Conservation (phyloP, 92 coral and sea anemone genomes). For the Phymanthus crucifer region DNA sequence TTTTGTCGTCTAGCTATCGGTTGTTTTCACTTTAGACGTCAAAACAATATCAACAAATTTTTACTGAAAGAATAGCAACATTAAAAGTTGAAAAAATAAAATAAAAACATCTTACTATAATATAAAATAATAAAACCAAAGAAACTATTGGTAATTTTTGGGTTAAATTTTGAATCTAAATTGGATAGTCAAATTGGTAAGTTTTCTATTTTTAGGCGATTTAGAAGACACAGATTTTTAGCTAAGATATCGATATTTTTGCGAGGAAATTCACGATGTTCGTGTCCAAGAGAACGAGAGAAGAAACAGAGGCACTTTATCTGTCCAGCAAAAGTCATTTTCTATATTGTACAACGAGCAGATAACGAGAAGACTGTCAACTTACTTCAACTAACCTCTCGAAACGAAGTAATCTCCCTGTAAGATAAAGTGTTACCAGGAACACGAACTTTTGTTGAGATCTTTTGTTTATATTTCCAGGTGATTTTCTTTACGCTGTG, state of each 20-base stretch:
- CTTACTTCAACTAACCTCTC: background rate
- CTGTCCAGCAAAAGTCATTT: background rate
- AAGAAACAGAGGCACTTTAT: background rate
- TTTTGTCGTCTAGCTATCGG: too few species aligned
- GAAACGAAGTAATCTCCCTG: background rate
- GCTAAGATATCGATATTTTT: background rate
- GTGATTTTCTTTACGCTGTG: background rate
- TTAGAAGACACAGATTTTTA: background rate
- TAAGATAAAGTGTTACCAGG: background rate
- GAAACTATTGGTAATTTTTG: background rate
- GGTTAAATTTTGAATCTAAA: background rate
- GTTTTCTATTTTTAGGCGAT: background rate
- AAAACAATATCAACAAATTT: too few species aligned
- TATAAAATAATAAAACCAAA: background rate
- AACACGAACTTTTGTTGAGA: background rate
- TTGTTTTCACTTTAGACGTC: too few species aligned
- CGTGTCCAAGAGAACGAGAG: background rate
- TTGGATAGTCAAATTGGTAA: background rate
- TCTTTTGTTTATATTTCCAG: background rate
- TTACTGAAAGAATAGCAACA: background rate
- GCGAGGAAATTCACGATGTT: background rate
- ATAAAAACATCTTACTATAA: background rate
- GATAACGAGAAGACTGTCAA: background rate
- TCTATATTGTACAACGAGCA: background rate
- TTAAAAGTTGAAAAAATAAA: background rate